Percentiles rank a stretch among this genome's conserved stretches.
Evolutionary conservation across 1,140 invertebrate species (phyloP).

Genomic region (Helicoverpa armigera): DNA sequence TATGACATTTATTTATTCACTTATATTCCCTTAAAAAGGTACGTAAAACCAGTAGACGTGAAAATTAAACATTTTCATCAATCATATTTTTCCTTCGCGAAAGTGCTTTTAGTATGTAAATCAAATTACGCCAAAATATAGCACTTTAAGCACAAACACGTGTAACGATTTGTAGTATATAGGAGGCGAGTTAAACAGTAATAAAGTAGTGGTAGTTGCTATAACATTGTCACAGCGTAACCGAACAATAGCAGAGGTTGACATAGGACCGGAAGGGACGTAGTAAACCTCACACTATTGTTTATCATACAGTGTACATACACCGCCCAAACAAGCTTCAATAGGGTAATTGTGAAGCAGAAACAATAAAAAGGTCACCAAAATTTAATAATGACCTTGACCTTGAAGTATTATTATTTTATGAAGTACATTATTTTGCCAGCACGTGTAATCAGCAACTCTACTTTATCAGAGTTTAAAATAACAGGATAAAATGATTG

Average conservation of each 20-base stretch:
- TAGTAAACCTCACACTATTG: not conserved
- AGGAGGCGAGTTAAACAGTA: not conserved
- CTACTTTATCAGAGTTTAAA: too few relatives aligned
- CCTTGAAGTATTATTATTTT: not conserved
- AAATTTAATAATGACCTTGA: not conserved
- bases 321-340: not conserved
- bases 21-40: too few relatives aligned
- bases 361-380: conserved; percentile 25
- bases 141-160: not conserved
- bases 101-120: too few relatives aligned
- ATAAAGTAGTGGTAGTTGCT: not conserved
- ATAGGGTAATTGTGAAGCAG: not conserved
- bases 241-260: conserved; percentile 12
- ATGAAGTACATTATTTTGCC: not conserved
- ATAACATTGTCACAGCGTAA: not conserved
- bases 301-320: not conserved
- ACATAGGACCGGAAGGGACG: conserved; percentile 23
- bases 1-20: too few relatives aligned
- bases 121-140: not conserved
- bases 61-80: too few relatives aligned
- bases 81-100: too few relatives aligned
- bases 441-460: too few relatives aligned
- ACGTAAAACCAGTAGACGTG: too few relatives aligned
- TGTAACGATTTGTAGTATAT: conserved; percentile 1
- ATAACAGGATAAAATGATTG: too few relatives aligned